Conservation (phyloP, 2,113 vertebrate species). For the Misgurnus mizolepis region DNA sequence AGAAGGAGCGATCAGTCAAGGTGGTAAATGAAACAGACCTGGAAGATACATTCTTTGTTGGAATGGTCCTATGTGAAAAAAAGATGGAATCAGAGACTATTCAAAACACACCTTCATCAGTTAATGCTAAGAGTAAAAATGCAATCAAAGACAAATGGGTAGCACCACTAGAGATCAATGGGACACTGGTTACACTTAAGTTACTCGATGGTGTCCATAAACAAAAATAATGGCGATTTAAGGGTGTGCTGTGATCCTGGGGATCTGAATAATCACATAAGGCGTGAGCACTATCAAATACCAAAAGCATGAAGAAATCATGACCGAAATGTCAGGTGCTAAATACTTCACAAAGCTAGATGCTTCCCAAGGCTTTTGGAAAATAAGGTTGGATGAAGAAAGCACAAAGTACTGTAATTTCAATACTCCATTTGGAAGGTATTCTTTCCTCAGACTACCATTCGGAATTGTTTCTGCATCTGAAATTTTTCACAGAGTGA, state of each 20-base stretch:
- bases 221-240: too few relatives aligned
- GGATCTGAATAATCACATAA: too few relatives aligned
- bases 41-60: background rate
- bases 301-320: background rate
- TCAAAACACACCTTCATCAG: background rate
- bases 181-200: background rate
- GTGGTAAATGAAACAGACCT: background rate
- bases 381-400: too few relatives aligned
- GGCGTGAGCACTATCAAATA: background rate
- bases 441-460: too few relatives aligned
- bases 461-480: too few relatives aligned
- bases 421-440: too few relatives aligned
- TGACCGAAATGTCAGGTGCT: background rate
- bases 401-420: background rate
- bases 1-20: background rate
- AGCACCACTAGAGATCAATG: background rate
- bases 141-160: background rate
- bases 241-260: too few relatives aligned
- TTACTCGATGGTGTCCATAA: background rate
- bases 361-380: too few relatives aligned
- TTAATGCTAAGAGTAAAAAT: background rate
- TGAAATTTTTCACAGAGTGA: too few relatives aligned
- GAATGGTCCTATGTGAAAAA: background rate
- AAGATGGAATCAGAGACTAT: background rate
- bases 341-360: background rate